Percentiles rank a stretch among this genome's conserved stretches.
Conservation (phyloP, 2,797 vertebrate genomes). For the Lindbergichthys nudifrons region DNA sequence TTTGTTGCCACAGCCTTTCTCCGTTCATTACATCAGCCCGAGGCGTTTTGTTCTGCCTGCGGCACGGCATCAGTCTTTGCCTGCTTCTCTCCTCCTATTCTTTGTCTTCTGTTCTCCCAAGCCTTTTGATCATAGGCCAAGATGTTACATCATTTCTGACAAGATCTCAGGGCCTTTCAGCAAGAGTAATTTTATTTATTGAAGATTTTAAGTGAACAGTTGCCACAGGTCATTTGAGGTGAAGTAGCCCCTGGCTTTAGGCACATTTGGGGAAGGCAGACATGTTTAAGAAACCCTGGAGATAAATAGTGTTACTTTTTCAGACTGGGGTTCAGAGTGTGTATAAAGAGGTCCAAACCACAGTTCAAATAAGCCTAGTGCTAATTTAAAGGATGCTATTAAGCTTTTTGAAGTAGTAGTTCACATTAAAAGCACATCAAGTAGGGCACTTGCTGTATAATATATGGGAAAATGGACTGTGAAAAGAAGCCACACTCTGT, state of each 20-base stretch:
- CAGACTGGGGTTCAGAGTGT: slow-evolving; percentile 23
- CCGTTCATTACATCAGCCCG: slow-evolving; percentile 73
- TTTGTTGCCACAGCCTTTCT: slow-evolving; percentile 69
- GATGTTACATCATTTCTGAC: slow-evolving; percentile 58
- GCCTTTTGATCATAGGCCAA: slow-evolving; percentile 65
- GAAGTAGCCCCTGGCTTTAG: slow-evolving; percentile 29
- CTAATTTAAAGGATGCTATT: slow-evolving; percentile 41
- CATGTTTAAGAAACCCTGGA: slow-evolving; percentile 25
- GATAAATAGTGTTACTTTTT: slow-evolving; percentile 16
- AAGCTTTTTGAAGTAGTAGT: slow-evolving; percentile 44
- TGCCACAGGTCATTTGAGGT: slow-evolving; percentile 50
- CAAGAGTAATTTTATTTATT: slow-evolving; percentile 44
- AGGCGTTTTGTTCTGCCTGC: slow-evolving; percentile 75
- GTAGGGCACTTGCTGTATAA: slow-evolving; percentile 38
- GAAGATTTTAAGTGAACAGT: slow-evolving; percentile 37
- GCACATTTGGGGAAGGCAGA: slow-evolving; percentile 14
- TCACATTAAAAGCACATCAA: slow-evolving; percentile 50
- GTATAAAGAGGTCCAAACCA: slow-evolving; percentile 23
- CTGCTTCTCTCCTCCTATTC: slow-evolving; percentile 53
- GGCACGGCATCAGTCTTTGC: slow-evolving; percentile 53
- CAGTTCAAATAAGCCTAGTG: slow-evolving; percentile 30
- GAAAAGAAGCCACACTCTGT: slow-evolving; percentile 45
- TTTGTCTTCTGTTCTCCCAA: slow-evolving; percentile 40
- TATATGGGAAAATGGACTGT: slow-evolving; percentile 50
- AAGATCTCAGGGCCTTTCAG: slow-evolving; percentile 51